Evolutionary conservation across 2,113 vertebrate genomes (phyloP).

Genomic region (Hystrix brachyura): DNA sequence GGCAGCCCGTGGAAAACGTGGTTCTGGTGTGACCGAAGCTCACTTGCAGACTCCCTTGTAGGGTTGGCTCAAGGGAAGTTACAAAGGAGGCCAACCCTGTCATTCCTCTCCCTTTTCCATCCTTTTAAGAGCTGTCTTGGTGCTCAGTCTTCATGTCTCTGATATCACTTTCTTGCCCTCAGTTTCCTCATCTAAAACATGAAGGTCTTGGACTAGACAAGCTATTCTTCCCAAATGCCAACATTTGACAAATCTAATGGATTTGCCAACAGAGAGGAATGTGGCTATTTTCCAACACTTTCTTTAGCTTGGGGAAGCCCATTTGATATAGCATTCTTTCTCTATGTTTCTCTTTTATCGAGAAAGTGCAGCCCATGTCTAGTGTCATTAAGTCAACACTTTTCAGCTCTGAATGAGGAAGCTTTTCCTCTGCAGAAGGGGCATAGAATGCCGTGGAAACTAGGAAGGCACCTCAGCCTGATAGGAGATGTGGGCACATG

Average conservation of each 20-base stretch:
- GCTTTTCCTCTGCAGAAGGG: not conserved
- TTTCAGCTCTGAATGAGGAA: not conserved
- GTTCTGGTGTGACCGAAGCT: not conserved
- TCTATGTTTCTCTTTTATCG: slow-evolving; percentile 44
- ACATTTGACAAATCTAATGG: slow-evolving; percentile 30
- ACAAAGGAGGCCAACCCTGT: not conserved
- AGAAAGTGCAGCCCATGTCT: slow-evolving; percentile 33
- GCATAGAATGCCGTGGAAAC: not conserved
- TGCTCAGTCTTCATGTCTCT: not conserved
- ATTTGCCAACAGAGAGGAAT: slow-evolving; percentile 44
- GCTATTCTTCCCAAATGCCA: not conserved
- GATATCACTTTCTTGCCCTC: not conserved
- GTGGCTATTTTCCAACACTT: slow-evolving; percentile 58
- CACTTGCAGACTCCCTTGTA: slow-evolving; percentile 6
- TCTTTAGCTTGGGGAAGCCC: slow-evolving; percentile 47
- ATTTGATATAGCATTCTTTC: slow-evolving; percentile 50
- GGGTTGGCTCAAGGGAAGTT: slow-evolving; percentile 6
- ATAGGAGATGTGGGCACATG: not conserved
- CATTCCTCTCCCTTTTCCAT: slow-evolving; percentile 23
- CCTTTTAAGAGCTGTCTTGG: not conserved
- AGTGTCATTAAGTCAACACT: slow-evolving; percentile 12
- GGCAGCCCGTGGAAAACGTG: not conserved
- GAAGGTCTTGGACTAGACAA: slow-evolving; percentile 40
- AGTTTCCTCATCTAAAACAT: slow-evolving; percentile 39
- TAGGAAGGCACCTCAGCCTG: not conserved